A percentile compares a stretch with the other conserved stretches of the same genome.
Conservation (phyloP, 2,797 vertebrate genomes). For the Enteromius thamalakanensis region DNA sequence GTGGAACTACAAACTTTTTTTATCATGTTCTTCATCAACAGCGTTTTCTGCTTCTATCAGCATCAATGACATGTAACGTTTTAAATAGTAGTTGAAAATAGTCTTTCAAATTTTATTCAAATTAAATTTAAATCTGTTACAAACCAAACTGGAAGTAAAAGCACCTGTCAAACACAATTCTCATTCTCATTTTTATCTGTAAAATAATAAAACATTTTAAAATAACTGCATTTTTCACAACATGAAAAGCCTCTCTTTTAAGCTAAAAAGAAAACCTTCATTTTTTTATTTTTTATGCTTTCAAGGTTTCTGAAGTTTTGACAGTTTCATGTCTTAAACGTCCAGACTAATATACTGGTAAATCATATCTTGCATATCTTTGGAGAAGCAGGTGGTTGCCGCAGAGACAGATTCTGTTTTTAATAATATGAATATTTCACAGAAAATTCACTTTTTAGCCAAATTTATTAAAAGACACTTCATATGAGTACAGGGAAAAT, state of each 20-base stretch:
- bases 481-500: not conserved
- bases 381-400: constrained; percentile 1
- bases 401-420: not conserved
- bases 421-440: not conserved
- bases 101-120: too few relatives aligned
- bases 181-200: too few relatives aligned
- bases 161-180: too few relatives aligned
- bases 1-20: too few relatives aligned
- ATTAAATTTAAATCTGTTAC: too few relatives aligned
- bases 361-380: not conserved
- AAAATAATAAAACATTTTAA: not conserved
- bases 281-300: too few relatives aligned
- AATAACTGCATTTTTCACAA: not conserved
- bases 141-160: too few relatives aligned
- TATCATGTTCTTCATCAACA: too few relatives aligned
- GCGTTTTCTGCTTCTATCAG: too few relatives aligned
- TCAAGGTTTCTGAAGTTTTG: not conserved
- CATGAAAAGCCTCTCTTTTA: not conserved
- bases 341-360: not conserved
- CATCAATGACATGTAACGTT: too few relatives aligned
- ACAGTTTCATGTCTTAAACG: not conserved
- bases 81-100: too few relatives aligned
- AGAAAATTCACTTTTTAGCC: not conserved
- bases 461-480: not conserved
- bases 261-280: not conserved